These are phyloP conservation scores for Beris morrisii DNA, from an alignment of 2,888 invertebrate species.

Conservation along the genomic window DNA sequence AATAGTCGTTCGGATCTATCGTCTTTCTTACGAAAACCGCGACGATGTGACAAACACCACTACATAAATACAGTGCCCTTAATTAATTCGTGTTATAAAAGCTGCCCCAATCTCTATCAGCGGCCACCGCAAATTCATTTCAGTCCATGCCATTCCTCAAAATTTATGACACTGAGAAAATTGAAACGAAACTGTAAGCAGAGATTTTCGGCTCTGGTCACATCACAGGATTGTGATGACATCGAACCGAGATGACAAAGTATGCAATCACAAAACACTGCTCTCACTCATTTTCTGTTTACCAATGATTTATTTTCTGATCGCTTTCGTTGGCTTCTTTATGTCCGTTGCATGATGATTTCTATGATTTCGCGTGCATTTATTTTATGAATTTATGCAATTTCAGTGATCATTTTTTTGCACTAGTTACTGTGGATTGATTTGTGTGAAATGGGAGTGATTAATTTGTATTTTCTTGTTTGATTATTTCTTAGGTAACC, in stretches of 20 bases:
- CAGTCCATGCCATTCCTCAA: constrained; percentile 38
- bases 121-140: constrained; percentile 10
- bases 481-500: constrained; percentile 61
- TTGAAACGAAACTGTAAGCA: constrained; percentile 39
- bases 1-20: background rate
- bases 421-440: background rate
- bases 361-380: background rate
- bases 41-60: constrained; percentile 11
- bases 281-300: background rate
- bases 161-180: constrained; percentile 39
- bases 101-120: constrained; percentile 52
- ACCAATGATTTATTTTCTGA: background rate
- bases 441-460: background rate
- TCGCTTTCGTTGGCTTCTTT: background rate
- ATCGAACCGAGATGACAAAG: constrained; percentile 43
- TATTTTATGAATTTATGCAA: background rate
- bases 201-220: constrained; percentile 10
- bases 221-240: constrained; percentile 27
- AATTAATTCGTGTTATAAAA: constrained; percentile 42
- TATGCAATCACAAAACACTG: constrained; percentile 31
- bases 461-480: background rate
- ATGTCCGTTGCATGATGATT: background rate
- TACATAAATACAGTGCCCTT: constrained; percentile 16
- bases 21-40: background rate
- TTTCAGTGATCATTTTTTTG: background rate